Conservation (phyloP, 2,888 invertebrate species). For the Drosophila testacea region DNA sequence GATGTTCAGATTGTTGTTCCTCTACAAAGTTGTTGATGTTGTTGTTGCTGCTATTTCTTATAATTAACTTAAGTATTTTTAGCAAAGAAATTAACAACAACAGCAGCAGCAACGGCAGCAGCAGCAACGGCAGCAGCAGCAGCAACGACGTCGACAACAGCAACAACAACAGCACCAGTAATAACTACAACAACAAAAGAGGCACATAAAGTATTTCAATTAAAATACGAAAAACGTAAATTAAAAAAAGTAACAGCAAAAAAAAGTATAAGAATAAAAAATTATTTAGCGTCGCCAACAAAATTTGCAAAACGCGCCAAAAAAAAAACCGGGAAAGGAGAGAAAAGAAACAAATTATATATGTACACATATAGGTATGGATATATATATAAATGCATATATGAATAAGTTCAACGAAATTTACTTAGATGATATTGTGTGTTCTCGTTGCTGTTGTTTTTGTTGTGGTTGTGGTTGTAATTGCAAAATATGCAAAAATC, state of each 20-base stretch:
- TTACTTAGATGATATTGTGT: conserved; percentile 11
- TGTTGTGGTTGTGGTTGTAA: conserved; percentile 8
- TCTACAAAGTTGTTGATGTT: neutral
- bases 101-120: conserved; percentile 27
- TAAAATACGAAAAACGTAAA: conserved; percentile 58
- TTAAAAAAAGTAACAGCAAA: conserved; percentile 36
- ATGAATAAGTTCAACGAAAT: conserved; percentile 21
- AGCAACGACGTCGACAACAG: conserved; percentile 4
- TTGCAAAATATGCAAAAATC: conserved; percentile 3
- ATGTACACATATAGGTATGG: neutral
- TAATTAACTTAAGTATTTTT: conserved; percentile 80
- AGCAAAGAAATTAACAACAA: conserved; percentile 58
- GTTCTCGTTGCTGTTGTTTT: neutral
- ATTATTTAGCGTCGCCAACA: conserved; percentile 29
- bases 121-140: conserved; percentile 22
- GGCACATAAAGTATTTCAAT: conserved; percentile 67
- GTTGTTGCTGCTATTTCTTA: conserved; percentile 58
- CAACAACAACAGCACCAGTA: conserved; percentile 20
- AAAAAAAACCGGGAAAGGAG: conserved; percentile 11
- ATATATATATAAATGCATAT: conserved; percentile 6
- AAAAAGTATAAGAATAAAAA: neutral
- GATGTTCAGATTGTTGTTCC: conserved; percentile 48
- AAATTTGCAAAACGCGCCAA: conserved; percentile 54
- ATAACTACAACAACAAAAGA: conserved; percentile 21
- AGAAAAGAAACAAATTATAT: conserved; percentile 5